Conservation (phyloP, 1,140 invertebrate species). For the Drosophila ambigua region DNA sequence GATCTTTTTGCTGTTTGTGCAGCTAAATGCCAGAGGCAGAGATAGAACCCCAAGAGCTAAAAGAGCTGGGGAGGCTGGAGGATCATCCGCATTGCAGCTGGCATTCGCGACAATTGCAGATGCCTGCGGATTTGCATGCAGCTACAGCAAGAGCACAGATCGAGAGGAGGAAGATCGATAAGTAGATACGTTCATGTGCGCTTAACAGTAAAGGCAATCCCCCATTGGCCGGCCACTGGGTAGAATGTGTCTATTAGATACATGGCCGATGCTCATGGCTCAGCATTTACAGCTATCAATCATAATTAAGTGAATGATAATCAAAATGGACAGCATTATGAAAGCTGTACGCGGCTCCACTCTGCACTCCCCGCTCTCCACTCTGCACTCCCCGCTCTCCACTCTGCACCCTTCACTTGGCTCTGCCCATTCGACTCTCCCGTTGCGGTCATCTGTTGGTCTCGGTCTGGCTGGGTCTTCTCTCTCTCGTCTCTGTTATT, state of each 20-base stretch:
- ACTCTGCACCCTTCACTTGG: constrained; percentile 6
- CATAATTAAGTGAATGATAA: constrained; percentile 83
- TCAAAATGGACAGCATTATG: constrained; percentile 80
- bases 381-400: background rate
- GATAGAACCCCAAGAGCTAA: too few relatives aligned
- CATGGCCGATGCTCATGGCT: constrained; percentile 37
- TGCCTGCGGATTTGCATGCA: constrained; percentile 36
- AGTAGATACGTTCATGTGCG: constrained; percentile 34
- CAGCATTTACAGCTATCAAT: constrained; percentile 81
- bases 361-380: too few relatives aligned
- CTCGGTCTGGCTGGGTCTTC: constrained; percentile 25
- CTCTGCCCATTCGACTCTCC: constrained; percentile 26
- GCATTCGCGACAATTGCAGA: constrained; percentile 32
- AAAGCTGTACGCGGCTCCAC: constrained; percentile 32
- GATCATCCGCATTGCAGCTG: constrained; percentile 11
- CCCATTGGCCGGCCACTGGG: constrained; percentile 23
- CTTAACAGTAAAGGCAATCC: constrained; percentile 75
- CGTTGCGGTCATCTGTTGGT: constrained; percentile 30
- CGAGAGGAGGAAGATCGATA: background rate
- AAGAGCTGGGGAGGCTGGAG: too few relatives aligned
- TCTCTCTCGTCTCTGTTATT: constrained; percentile 59
- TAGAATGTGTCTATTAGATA: constrained; percentile 67
- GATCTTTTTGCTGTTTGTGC: constrained; percentile 3
- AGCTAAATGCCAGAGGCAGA: constrained; percentile 2
- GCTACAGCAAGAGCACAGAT: constrained; percentile 21